phyloP scores from a whole-genome alignment of 2,113 vertebrate genomes.

The Rhea pennata region DNA sequence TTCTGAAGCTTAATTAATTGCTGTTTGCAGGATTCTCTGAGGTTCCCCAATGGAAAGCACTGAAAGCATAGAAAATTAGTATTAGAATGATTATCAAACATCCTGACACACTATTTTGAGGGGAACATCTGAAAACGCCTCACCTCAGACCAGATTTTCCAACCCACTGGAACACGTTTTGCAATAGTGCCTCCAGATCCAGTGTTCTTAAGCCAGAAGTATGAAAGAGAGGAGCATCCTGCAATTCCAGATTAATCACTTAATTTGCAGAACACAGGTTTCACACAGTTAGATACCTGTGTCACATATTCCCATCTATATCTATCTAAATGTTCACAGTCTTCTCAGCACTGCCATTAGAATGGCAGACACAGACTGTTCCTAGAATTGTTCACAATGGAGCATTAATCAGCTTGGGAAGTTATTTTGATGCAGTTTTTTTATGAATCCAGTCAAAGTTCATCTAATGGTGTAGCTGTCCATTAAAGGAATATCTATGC shows the following conservation, averaged over 20 bases:
- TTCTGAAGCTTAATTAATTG: conserved; percentile 48
- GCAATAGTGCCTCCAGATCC: background rate
- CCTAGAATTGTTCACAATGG: background rate
- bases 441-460: background rate
- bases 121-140: background rate
- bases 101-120: background rate
- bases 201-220: background rate
- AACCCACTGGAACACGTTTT: background rate
- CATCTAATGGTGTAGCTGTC: background rate
- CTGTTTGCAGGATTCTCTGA: background rate
- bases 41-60: background rate
- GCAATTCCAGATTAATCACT: background rate
- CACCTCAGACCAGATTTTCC: background rate
- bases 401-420: background rate
- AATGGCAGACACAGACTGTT: background rate
- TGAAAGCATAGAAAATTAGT: background rate
- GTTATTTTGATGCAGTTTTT: background rate
- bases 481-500: background rate
- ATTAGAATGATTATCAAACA: background rate
- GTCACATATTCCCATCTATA: background rate
- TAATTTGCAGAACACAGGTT: background rate
- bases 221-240: background rate
- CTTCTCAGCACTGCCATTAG: background rate
- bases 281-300: background rate
- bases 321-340: background rate